A percentile compares a stretch with the other conserved stretches of the same genome.
Evolutionary conservation across 1,140 invertebrate species (phyloP).

Genomic region (Plectus sambesii): DNA sequence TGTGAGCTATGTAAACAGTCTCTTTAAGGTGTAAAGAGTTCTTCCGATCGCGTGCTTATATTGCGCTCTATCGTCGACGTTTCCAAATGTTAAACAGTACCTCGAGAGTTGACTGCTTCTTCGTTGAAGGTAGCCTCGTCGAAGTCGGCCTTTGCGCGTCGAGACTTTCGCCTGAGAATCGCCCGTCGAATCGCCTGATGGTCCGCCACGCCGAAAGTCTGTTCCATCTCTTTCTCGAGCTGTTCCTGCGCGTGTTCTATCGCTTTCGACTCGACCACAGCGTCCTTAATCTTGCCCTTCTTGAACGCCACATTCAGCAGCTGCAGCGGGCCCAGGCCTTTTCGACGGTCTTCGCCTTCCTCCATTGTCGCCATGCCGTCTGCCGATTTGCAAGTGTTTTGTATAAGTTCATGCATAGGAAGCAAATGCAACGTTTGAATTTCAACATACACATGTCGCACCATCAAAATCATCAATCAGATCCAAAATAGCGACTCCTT

Average conservation of each 20-base stretch:
- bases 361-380: constrained; percentile 57
- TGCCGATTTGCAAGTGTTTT: constrained; percentile 52
- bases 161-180: constrained; percentile 25
- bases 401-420: constrained; percentile 16
- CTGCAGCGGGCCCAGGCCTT: constrained; percentile 52
- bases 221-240: constrained; percentile 25
- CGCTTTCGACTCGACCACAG: constrained; percentile 30
- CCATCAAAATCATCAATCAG: no score
- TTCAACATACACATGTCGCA: no score
- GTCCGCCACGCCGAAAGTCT: constrained; percentile 20
- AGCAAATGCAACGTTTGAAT: no score
- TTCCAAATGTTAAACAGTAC: constrained; percentile 8
- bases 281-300: constrained; percentile 54
- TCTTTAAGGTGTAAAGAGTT: no score
- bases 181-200: constrained; percentile 24
- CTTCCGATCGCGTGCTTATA: no score
- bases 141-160: constrained; percentile 25
- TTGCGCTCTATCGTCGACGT: constrained; percentile 12
- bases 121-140: constrained; percentile 30
- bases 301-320: constrained; percentile 66
- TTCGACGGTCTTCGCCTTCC: constrained; percentile 26
- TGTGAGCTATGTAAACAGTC: no score
- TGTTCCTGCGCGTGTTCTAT: constrained; percentile 26
- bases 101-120: constrained; percentile 21
- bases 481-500: no score